Evolutionary conservation across 2,888 invertebrate genomes (phyloP), one percentile per base, ranked within the genome.

Genomic region (Eupithecia dodoneata): DNA sequence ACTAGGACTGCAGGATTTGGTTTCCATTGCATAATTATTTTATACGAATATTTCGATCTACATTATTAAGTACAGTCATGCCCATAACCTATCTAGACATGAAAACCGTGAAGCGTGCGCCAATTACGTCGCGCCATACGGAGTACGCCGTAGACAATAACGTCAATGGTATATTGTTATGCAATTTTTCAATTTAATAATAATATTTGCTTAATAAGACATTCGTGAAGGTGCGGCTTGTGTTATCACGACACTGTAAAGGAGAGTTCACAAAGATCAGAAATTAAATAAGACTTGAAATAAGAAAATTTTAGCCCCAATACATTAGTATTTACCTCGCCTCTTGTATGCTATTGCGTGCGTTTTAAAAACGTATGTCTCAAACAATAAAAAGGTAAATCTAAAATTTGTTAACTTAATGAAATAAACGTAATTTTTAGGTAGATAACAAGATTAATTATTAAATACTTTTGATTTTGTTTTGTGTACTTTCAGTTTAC

Each of bases 151-250:
- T 81, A 82, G 77, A 79, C 78, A 80, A 80, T 72, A 80, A 80
- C 81, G 83, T 83, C 83, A 83, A 80, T 76, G 69, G 18, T 77
- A 78, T 78, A 83, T 84, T 83, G 79, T 86, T 84, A 86, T 87
- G 82, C 84, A 86, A 87, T 87, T 88, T 85, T 88, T 89, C 85
- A 85, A 81, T 79, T 86, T 86, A 87, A 87, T 88, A 88, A 89
- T 85, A 84, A 85, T 83, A 86, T 87, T 85, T 81, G 79, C 83
- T 88, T 89, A 89, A 89, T 89, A 88, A 86, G 89, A 83, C 82
- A 76, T 81, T 85, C 84, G 84, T 83, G 85, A 82, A 83, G 81
- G 77, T 76, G 79, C 79, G 73, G 73, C 77, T 72, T 71, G 77
- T 76, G 77, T 81, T 81, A 83, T 82, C 84, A 83, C 83, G 83